Evolutionary conservation across 2,797 vertebrate genomes (phyloP), one percentile per base, ranked within the genome.

Genomic region (Aselliscus stoliczkanus): DNA sequence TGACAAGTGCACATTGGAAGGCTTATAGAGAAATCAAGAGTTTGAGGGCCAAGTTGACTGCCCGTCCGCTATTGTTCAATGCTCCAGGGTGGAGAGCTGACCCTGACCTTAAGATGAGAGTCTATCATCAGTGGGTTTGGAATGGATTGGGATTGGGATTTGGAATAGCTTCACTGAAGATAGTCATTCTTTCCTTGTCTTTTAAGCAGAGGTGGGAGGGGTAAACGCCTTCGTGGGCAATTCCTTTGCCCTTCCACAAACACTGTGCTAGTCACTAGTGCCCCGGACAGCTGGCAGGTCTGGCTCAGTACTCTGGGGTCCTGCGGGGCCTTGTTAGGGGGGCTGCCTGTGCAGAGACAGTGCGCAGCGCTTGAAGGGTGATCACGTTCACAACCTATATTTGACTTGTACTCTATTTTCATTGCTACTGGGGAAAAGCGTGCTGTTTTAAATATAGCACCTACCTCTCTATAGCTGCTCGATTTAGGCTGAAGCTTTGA

Each of bases 321-420:
- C 25, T 10, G 73, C 5, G 34, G 13, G 34, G 29, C 86, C 64
- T 88, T 56, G 5, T 18, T 29, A 64, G 18, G 65, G 56, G 37
- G 27, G 50, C n/a, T n/a, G 12, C n/a, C 25, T 44, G 9, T 44
- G 13, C 50, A 12, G 64, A 27, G n/a, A 62, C 62, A 15, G 34
- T 27, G 42, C 3, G 13, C n/a, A 42, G 65, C 62, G 42, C 52
- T 58, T 17, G 50, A 64, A n/a, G 31, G 15, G 50, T 39, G 54
- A 85, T 87, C 67, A 84, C 39, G 25, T 91, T 92, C 93, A 31
- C 89, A 64, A 70, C 56, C 97, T 90, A 64, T 96, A 94, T 95
- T 93, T 95, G 92, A 81, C 72, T 93, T 82, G 92, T 18, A n/a
- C 81, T 88, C 9, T 92, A 92, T 92, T 96, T 93, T 76, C 77